Percentiles rank a stretch among this genome's conserved stretches.
Conservation (phyloP, 2,888 invertebrate genomes). For the Acronicta alni region DNA sequence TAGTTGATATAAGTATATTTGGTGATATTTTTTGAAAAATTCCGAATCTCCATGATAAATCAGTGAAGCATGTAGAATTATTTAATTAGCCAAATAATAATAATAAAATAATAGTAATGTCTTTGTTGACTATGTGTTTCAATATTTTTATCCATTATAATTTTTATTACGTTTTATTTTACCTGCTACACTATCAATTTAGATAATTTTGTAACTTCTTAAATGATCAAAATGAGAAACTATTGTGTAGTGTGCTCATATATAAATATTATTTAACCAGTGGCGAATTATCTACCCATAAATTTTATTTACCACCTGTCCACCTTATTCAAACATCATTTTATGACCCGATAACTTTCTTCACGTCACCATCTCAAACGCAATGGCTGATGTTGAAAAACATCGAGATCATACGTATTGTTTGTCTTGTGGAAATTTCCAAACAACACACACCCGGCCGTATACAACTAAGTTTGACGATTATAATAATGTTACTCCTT, state of each 20-base stretch:
- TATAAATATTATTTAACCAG: too few species aligned
- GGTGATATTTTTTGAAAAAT: slow-evolving; percentile 1
- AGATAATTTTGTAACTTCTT: too few species aligned
- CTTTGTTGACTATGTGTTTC: too few species aligned
- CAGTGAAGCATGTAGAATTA: neutral
- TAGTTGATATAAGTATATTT: neutral
- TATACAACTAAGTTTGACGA: slow-evolving; percentile 43
- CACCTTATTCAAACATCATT: slow-evolving; percentile 32
- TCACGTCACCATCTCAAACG: slow-evolving; percentile 49
- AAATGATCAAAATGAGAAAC: too few species aligned
- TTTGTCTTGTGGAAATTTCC: slow-evolving; percentile 81
- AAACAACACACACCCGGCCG: slow-evolving; percentile 66
- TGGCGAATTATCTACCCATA: neutral
- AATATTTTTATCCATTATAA: too few species aligned
- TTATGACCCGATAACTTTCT: slow-evolving; percentile 54
- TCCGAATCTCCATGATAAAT: neutral
- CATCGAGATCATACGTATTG: slow-evolving; percentile 67
- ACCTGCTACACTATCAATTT: too few species aligned
- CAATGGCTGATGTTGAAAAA: slow-evolving; percentile 67
- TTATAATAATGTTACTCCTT: slow-evolving; percentile 40
- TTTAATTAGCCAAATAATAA: too few species aligned
- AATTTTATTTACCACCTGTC: slow-evolving; percentile 8
- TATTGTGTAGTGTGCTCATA: neutral
- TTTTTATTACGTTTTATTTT: too few species aligned
- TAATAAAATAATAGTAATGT: too few species aligned